Base-by-base conservation (phyloP, 2,888 invertebrate species). In the Micropterix aruncella region DNA sequence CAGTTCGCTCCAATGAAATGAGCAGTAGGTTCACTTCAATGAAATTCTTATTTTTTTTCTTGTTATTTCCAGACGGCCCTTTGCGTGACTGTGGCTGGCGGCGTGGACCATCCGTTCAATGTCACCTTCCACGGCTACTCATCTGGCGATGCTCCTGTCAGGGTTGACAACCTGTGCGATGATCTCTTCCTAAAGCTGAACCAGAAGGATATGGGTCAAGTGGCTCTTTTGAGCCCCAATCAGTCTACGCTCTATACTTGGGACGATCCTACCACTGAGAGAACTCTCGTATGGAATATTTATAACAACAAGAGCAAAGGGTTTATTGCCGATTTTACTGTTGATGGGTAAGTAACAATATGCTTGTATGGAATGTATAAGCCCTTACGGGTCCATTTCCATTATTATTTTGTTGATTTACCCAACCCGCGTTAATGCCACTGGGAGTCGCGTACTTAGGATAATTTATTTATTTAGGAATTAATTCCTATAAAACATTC, bases 121-220 rank as follows among this genome's bases (percentile, higher is more conserved):
- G 76, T 92, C 41, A 79, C 79, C 1, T 83, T 93, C 57, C 75
- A 78, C 54, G 75, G 80, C 40, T 93, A 88, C 62, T 60, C 70
- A 36, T 58, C 65, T 2, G 92, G 93, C 0, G 83, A 87, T 64
- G 86, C 89, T 7, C 84, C 92, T 0, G 83, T 88, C 0, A 70
- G 86, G 43, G 69, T 95, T 18, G 83, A 92, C 58, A 95, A 95
- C 61, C 70, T 84, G 19, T 88, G 88, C 57, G 81, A 83, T 42
- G 85, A 88, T 55, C 63, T 88, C 43, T 87, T 86, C 61, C 63
- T 89, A 38, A 87, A 87, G 59, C 73, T 89, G 37, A 81, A 86
- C 52, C 88, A 89, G 63, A 65, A 61, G 51, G 58, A 60, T 52
- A 52, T 74, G 57, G 66, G 70, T 16, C 74, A 79, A 62, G 86